These are phyloP conservation scores for Columba livia DNA, from an alignment of 2,113 vertebrate genomes.

Conservation along the genomic window DNA sequence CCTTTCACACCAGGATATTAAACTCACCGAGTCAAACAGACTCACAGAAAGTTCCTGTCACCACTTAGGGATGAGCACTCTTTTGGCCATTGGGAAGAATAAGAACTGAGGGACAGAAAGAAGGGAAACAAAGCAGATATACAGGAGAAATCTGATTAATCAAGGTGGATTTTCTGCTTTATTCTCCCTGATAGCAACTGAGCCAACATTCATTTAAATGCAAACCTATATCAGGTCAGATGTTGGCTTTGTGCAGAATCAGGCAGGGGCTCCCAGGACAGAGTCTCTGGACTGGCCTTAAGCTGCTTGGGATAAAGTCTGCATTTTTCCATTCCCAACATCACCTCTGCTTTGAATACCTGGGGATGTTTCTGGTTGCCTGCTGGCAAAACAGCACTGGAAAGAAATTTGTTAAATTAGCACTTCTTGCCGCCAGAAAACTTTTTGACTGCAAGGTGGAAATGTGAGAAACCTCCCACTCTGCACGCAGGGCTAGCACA, in stretches of 20 bases:
- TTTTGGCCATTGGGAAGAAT: not conserved
- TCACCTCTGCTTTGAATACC: constrained; percentile 67
- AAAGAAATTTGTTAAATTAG: constrained; percentile 73
- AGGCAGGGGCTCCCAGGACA: not conserved
- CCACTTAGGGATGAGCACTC: not conserved
- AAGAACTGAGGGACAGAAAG: not conserved
- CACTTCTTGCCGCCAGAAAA: constrained; percentile 73
- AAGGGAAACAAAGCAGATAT: not conserved
- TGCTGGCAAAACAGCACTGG: constrained; percentile 63
- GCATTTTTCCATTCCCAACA: constrained; percentile 56
- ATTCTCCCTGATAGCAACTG: not conserved
- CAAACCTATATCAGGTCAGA: not conserved
- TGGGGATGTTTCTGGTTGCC: constrained; percentile 66
- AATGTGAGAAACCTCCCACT: constrained; percentile 78
- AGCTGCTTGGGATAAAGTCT: not conserved
- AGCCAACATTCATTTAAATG: not conserved
- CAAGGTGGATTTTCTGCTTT: not conserved
- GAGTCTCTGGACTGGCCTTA: not conserved
- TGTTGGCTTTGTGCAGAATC: not conserved
- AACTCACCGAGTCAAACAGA: not conserved
- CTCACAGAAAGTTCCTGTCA: not conserved
- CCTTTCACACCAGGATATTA: not conserved
- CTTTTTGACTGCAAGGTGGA: constrained; percentile 72
- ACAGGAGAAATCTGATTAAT: not conserved
- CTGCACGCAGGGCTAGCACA: constrained; percentile 25